Evolutionary conservation across 37 sponge, comb jelly and placozoan species (phyloP).

Genomic region (Petrosia ficiformis): DNA sequence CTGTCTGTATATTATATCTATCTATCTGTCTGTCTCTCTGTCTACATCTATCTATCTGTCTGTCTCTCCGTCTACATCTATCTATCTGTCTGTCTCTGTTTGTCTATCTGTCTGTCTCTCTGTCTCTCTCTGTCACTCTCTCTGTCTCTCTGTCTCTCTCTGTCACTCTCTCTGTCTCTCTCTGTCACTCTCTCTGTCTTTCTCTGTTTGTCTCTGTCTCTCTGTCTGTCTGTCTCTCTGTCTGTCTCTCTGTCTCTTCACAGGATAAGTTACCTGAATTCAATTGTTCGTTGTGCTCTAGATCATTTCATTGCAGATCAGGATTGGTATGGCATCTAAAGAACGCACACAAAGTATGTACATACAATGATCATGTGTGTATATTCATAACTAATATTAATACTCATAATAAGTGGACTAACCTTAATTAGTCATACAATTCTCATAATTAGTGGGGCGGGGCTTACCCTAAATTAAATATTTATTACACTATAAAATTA

Average conservation of each 20-base stretch:
- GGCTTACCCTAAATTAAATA: no score
- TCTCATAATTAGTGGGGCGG: no score
- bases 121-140: neutral
- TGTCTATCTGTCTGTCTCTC: neutral
- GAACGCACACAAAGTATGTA: constrained; percentile 47
- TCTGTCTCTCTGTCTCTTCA: neutral
- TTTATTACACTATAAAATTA: no score
- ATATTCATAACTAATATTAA: no score
- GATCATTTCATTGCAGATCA: constrained; percentile 54
- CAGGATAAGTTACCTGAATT: constrained; percentile 40
- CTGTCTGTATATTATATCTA: neutral
- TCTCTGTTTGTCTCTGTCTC: no score
- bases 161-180: neutral
- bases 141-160: neutral
- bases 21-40: neutral
- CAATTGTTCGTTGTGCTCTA: constrained; percentile 50
- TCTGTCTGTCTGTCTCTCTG: neutral
- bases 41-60: constrained; percentile 1
- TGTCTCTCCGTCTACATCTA: neutral
- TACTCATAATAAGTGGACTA: no score
- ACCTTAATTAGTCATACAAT: no score
- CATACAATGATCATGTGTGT: no score
- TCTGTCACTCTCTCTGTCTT: neutral
- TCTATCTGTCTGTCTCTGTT: neutral
- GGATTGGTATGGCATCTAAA: constrained; percentile 71